Base-by-base conservation (phyloP, 2,113 vertebrate genomes). In the Calyptomena viridis region DNA sequence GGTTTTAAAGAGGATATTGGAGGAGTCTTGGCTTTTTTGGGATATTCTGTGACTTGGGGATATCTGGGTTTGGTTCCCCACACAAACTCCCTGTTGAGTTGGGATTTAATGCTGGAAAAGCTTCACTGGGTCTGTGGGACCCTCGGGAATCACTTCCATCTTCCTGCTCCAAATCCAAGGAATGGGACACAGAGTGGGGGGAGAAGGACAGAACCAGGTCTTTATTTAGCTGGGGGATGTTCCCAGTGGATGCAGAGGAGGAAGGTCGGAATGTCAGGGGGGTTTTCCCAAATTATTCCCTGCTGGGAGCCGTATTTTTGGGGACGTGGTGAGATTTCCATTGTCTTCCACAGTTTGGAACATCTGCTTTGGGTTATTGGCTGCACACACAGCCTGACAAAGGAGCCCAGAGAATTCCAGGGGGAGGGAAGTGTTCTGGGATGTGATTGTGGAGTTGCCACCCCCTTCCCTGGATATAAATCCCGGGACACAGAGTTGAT, bases 311-410 rank as follows among this genome's bases (percentile, higher is more conserved):
- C 55, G 56, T 53, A 46, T 87, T 93, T 87, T 75, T 64, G 77
- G 39, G 24, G 11, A 86, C 49, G 76, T 86, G 81, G 6, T 78
- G 81, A 91, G 82, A 59, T 58, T 74, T 58, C 80, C 88, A 69
- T 74, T 91, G 88, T 91, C 79, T 72, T 3, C 15, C 52, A 18
- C 52, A 33, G 55, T 84, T 76, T 30, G 79, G 37, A 66, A 56
- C 91, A 88, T 91, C 87, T 93, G 94, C 49, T 95, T 90, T 64
- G 25, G 15, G 39, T 87, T n/a, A 27, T 30, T 79, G 49, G 67
- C 74, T 66, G 69, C 30, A 66, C 78, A 56, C 83, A 28, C 66
- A 30, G 68, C 37, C 84, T 80, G 20, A 60, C 73, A 77, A 37
- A 73, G 71, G 73, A 75, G 46, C 15, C 35, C 40, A 63, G 58